Evolutionary conservation across 2,113 vertebrate genomes (phyloP), one percentile per base, ranked within the genome.

Genomic region (Cynocephalus volans): DNA sequence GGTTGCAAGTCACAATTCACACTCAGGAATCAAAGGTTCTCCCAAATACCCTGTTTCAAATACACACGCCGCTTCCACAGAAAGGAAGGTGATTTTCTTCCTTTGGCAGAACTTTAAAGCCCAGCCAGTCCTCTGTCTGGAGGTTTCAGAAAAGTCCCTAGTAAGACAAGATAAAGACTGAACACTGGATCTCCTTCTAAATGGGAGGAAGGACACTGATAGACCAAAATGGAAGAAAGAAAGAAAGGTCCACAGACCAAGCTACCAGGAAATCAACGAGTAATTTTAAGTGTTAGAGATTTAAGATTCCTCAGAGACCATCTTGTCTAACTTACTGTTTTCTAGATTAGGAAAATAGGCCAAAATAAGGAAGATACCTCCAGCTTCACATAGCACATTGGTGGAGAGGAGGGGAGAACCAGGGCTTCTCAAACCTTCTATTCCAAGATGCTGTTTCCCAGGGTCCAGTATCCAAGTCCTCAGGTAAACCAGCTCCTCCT

Each of bases 201-300:
- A 90, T 3, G 19, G n/a, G 76, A 90, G 33, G 19, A 96, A 90
- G 41, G 65, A 65, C 48, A 62, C 21, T 72, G 18, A 28, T n/a
- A 54, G 6, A 93, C 18, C 64, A 62, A 90, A 94, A 73, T 41
- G 24, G 45, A 92, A 11, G 23, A 52, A 89, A n/a, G 54, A 54
- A 87, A 33, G 4, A 36, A 64, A 60, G 41, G 23, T 54, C 28
- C 75, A 90, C 2, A 69, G 56, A 67, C 15, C 36, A 88, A 85
- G 21, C 17, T 52, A 69, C 73, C 31, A 45, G 36, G 64, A 50
- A 93, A 90, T 93, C 58, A 88, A 60, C 65, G 60, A 67, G 15
- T 26, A 52, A 95, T 95, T 85, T 94, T 82, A 82, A 92, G 58
- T 91, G 45, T 93, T 75, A 92, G 70, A 75, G 28, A 60, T 69